Evolutionary conservation across 2,113 vertebrate species (phyloP).

Genomic region (Plectropomus leopardus): DNA sequence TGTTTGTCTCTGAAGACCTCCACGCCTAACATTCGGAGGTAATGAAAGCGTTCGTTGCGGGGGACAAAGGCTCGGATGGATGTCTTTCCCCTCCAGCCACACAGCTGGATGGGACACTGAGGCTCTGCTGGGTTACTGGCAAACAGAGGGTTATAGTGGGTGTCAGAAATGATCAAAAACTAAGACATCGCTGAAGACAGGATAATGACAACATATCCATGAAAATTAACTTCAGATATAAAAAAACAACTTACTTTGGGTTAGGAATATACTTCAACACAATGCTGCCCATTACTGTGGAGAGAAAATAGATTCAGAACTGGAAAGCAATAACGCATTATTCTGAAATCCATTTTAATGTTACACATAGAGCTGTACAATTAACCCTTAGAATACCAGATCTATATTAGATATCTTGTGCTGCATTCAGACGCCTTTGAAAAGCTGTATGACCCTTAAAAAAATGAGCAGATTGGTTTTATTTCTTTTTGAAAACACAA

Average conservation of each 20-base stretch:
- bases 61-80: slow-evolving; percentile 97
- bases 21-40: slow-evolving; percentile 96
- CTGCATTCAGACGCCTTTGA: too few species aligned
- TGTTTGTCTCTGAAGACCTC: slow-evolving; percentile 91
- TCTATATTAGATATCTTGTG: too few species aligned
- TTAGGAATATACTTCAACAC: slow-evolving; percentile 95
- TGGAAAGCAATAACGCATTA: not conserved
- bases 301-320: slow-evolving; percentile 4
- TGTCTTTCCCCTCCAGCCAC: slow-evolving; percentile 97
- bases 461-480: too few species aligned
- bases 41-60: slow-evolving; percentile 95
- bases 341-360: not conserved
- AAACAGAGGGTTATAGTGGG: not conserved
- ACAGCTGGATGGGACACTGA: slow-evolving; percentile 94
- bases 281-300: slow-evolving; percentile 93
- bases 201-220: not conserved
- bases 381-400: too few species aligned
- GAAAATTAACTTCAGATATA: not conserved
- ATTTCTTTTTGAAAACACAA: too few species aligned
- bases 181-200: not conserved
- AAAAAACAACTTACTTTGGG: slow-evolving; percentile 86
- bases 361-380: too few species aligned
- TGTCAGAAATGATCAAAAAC: slow-evolving; percentile 7
- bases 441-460: too few species aligned
- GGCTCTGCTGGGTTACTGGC: slow-evolving; percentile 87